Percentiles rank a stretch among this genome's conserved stretches.
These are phyloP conservation scores for Drosophila truncata DNA, from an alignment of 1,140 invertebrate species.

Conservation along the genomic window DNA sequence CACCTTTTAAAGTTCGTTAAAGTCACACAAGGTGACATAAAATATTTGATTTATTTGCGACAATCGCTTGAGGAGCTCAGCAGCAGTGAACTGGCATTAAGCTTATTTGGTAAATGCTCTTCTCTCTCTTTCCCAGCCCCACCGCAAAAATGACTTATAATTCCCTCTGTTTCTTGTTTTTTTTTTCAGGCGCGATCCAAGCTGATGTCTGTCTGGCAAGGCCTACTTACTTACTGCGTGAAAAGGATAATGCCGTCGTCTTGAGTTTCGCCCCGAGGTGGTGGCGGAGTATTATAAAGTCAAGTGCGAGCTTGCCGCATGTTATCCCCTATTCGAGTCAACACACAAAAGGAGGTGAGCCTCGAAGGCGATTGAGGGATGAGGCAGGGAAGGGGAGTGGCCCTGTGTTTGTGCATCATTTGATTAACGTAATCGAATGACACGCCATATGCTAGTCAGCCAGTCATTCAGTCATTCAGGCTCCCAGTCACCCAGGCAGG, in stretches of 20 bases:
- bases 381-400: not conserved
- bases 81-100: slow-evolving; percentile 9
- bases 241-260: slow-evolving; percentile 4
- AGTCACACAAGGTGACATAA: not conserved
- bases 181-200: not conserved
- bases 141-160: slow-evolving; percentile 9
- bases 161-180: slow-evolving; percentile 1
- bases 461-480: slow-evolving; percentile 35
- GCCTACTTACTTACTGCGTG: slow-evolving; percentile 25
- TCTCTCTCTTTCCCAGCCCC: not conserved
- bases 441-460: slow-evolving; percentile 60
- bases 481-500: slow-evolving; percentile 5
- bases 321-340: slow-evolving; percentile 20
- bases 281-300: slow-evolving; percentile 32
- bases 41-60: slow-evolving; percentile 12
- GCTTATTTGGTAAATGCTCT: slow-evolving; percentile 12
- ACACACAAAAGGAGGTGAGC: slow-evolving; percentile 34
- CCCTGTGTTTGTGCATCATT: slow-evolving; percentile 78
- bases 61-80: slow-evolving; percentile 17
- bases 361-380: not conserved
- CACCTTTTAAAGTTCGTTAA: not conserved
- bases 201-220: not conserved
- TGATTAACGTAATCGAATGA: slow-evolving; percentile 83
- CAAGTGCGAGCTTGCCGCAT: slow-evolving; percentile 30
- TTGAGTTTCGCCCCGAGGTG: slow-evolving; percentile 4